Evolutionary conservation across 2,888 invertebrate genomes (phyloP).

Genomic region (Sphaerophoria taeniata): DNA sequence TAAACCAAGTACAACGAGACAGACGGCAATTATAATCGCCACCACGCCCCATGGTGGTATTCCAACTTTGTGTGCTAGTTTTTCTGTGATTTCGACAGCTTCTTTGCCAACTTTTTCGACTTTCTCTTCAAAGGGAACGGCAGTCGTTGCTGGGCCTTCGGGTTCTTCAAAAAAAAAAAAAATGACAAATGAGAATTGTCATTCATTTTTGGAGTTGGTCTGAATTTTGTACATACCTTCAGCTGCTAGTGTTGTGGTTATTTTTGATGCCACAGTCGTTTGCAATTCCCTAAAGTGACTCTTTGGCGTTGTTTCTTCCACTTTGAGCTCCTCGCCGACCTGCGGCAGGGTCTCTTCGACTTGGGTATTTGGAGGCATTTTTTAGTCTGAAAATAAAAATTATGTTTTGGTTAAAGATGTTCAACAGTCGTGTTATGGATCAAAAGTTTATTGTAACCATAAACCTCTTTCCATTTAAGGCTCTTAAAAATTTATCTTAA

Average conservation of each 20-base stretch:
- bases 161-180: conserved; percentile 70
- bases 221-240: conserved; percentile 76
- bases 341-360: conserved; percentile 78
- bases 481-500: too few species aligned
- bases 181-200: neutral
- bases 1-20: conserved; percentile 90
- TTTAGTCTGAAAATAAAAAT: conserved; percentile 66
- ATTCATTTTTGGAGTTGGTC: neutral
- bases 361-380: conserved; percentile 81
- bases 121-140: conserved; percentile 79
- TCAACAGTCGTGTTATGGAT: too few species aligned
- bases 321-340: conserved; percentile 78
- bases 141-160: conserved; percentile 76
- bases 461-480: too few species aligned
- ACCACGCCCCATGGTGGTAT: conserved; percentile 93
- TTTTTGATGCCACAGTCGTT: conserved; percentile 78
- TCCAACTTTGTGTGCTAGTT: conserved; percentile 88
- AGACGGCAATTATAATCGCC: conserved; percentile 92
- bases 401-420: neutral
- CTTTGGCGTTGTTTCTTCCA: conserved; percentile 80
- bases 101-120: conserved; percentile 80
- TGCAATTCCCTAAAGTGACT: conserved; percentile 77
- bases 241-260: conserved; percentile 77
- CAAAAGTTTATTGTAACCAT: too few species aligned
- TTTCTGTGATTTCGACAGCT: conserved; percentile 84